Percentiles rank a stretch among this genome's conserved stretches.
Conservation (phyloP, 2,888 invertebrate species). For the Drymonia ruficornis region DNA sequence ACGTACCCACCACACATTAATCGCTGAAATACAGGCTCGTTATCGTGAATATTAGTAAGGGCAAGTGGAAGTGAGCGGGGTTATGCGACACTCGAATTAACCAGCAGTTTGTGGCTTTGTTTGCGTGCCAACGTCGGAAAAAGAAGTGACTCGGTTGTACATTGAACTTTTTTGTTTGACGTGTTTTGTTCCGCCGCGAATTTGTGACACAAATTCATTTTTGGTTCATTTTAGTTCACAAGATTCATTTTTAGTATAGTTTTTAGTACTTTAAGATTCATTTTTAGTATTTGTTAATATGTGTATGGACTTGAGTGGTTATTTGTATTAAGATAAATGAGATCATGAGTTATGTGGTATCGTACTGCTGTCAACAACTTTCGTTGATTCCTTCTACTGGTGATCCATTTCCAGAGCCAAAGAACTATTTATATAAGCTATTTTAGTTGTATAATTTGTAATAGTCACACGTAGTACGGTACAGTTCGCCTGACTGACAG, state of each 20-base stretch:
- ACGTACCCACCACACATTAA: constrained; percentile 13
- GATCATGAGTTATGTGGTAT: too few relatives aligned
- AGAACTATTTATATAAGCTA: not conserved
- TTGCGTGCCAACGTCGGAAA: constrained; percentile 56
- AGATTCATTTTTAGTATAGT: too few relatives aligned
- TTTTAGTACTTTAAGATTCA: too few relatives aligned
- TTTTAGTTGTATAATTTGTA: constrained; percentile 14
- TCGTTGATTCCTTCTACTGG: too few relatives aligned
- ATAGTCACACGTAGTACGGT: constrained; percentile 9
- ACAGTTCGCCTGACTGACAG: constrained; percentile 5
- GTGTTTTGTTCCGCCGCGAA: constrained; percentile 28
- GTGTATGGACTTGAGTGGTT: too few relatives aligned
- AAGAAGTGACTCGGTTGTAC: constrained; percentile 48
- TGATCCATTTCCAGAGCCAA: constrained; percentile 12
- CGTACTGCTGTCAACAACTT: too few relatives aligned
- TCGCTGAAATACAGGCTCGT: constrained; percentile 20
- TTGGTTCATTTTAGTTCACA: too few relatives aligned
- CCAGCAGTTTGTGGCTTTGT: constrained; percentile 37
- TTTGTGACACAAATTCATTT: too few relatives aligned
- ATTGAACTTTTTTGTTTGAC: constrained; percentile 45
- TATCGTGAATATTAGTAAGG: constrained; percentile 20
- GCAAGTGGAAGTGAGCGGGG: constrained; percentile 21
- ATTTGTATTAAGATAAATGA: too few relatives aligned
- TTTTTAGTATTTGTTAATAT: too few relatives aligned
- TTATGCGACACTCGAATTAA: constrained; percentile 33